These are phyloP conservation scores for Cantharis lateralis DNA, from an alignment of 2,888 invertebrate genomes.

Conservation along the genomic window DNA sequence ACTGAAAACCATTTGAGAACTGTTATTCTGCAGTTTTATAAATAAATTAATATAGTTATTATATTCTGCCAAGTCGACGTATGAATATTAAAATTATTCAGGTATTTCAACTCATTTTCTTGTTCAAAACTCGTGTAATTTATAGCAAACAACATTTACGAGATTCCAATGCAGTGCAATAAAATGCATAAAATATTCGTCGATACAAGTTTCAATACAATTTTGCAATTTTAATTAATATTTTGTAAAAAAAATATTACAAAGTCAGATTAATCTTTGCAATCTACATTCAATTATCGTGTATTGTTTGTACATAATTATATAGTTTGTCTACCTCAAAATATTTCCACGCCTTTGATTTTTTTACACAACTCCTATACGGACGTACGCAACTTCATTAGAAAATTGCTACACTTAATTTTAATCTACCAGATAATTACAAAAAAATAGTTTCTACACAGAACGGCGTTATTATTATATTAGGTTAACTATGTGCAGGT, in stretches of 20 bases:
- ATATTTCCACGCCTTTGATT: neutral
- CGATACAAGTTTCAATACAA: neutral
- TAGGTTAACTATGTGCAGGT: too few relatives aligned
- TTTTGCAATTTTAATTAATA: neutral
- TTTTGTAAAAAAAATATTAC: neutral
- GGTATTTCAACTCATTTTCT: neutral
- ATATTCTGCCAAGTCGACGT: neutral
- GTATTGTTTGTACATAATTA: neutral
- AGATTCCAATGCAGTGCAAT: neutral
- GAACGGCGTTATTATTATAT: neutral
- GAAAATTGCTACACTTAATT: neutral
- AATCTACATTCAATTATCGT: neutral
- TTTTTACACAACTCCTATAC: neutral
- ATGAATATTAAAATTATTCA: neutral
- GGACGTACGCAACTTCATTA: neutral
- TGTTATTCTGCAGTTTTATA: neutral
- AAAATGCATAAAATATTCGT: neutral
- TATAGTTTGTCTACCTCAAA: neutral
- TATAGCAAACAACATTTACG: neutral
- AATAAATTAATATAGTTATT: neutral
- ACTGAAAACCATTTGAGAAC: neutral
- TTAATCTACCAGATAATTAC: neutral
- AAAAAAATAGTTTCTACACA: neutral
- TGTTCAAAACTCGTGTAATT: neutral
- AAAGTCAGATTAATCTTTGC: neutral